These are phyloP conservation scores for Turdus rufiventris DNA, from an alignment of 2,113 vertebrate species.

Conservation along the genomic window DNA sequence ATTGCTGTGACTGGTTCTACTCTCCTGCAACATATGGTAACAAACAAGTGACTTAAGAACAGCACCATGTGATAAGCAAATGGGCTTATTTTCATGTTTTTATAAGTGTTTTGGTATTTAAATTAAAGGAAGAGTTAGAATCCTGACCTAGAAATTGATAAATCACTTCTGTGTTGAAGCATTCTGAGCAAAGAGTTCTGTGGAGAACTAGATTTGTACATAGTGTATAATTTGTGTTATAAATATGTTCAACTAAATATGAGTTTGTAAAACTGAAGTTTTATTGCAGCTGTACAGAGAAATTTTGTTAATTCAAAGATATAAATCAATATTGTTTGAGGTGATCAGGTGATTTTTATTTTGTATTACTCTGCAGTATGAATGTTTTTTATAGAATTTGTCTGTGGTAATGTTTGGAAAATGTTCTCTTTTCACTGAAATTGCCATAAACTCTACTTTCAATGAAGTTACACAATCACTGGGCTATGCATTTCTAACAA, in stretches of 20 bases:
- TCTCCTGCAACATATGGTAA: background rate
- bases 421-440: background rate
- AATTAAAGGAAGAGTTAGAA: background rate
- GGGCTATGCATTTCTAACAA: background rate
- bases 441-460: background rate
- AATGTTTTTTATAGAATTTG: conserved; percentile 13
- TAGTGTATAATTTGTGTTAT: conserved; percentile 53
- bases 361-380: background rate
- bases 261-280: conserved; percentile 3
- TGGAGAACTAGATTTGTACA: conserved; percentile 41
- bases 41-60: background rate
- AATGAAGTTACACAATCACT: background rate
- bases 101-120: background rate
- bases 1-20: background rate
- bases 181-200: background rate
- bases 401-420: conserved; percentile 4
- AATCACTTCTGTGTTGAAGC: background rate
- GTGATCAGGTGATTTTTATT: conserved; percentile 4
- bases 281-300: background rate
- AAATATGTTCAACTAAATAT: background rate
- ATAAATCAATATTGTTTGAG: background rate
- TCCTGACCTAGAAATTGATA: background rate
- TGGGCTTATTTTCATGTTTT: background rate
- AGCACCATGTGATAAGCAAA: background rate
- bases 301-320: background rate